Evolutionary conservation across 2,888 invertebrate genomes (phyloP), one percentile per base, ranked within the genome.

Genomic region (Epistrophella euchroma): DNA sequence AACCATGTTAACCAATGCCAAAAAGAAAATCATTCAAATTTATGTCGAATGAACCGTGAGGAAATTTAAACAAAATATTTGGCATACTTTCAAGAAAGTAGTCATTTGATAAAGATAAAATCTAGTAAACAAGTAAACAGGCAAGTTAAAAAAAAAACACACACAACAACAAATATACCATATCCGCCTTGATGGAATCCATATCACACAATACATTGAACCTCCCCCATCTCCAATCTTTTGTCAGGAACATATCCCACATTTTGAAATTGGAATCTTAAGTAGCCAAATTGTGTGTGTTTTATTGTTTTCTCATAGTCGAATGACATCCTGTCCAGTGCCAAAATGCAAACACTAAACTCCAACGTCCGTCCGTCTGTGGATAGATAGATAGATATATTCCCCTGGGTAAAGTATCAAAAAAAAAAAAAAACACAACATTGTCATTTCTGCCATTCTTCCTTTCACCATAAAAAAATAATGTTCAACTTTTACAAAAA

Each of bases 291-390:
- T 83, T 83, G 87, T 79, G 87, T 87, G 83, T 62, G 70, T 78
- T 87, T 83, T 87, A 87, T 79, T 83, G 87, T 79, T 74, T 87
- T 83, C 82, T 82, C 83, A 78, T 79, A 74, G 83, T 72, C 87
- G 75, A 83, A 87, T 87, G 87, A 87, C 87, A 83, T 87, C 87
- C 87, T 83, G 87, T 83, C 82, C 83, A 83, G 75, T 87, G 87
- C 87, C 87, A 87, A 87, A 87, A 87, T 73, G 58, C 62, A 77
- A 77, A 62, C 72, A 76, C 84, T 80, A 80, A 85, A 85, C 80
- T 80, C 85, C 81, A 85, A 86, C 86, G 86, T 86, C 81, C 81
- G 86, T 86, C 81, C 81, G 86, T 78, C 86, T 74, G 77, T 35
- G 6, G 0, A 32, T 64, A 19, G 32, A 37, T 37, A 58, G 2